Base-by-base conservation (phyloP, 2,888 invertebrate species). In the Drosophila flavopinicola region DNA sequence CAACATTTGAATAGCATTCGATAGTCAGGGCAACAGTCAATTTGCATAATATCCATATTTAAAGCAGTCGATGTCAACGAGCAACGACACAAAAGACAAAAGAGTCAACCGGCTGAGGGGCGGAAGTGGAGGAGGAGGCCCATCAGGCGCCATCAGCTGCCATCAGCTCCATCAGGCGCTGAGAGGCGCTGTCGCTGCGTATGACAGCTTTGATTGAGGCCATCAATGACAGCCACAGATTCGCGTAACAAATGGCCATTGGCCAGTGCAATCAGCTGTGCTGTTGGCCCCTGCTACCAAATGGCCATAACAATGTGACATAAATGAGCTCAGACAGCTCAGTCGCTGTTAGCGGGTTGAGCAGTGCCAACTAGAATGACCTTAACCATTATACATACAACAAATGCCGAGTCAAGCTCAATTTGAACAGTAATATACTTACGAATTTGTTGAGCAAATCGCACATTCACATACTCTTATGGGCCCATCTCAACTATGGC, bases 151-250 rank as follows among this genome's bases (percentile, higher is more conserved):
- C 52, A 48, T 45, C 58, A 32, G 52, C 17, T 10, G 11, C 11
- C n/a, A n/a, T n/a, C n/a, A n/a, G n/a, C 32, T 33, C 37, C 47
- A 33, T 25, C 56, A 44, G 53, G 59, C 42, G 69, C 11, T 70
- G 57, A 68, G 44, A 48, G 76, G 59, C 33, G 56, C 23, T 66
- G 54, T 73, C 54, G 51, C 60, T 78, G 84, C 65, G 67, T 84
- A 75, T 84, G 79, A 79, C 78, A 84, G 66, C 59, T 80, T 57
- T 80, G 79, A 79, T 79, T 79, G 82, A 79, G 75, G 78, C 84
- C 79, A 73, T 84, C 80, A 80, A 73, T 78, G 79, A 42, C 84
- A 72, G 54, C 59, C 37, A 17, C 66, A 60, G 68, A 45, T 33
- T 38, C 38, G 35, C 37, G 20, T 23, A 53, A 58, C 60, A 66